Base-by-base conservation (phyloP, 2,113 vertebrate species). In the Nothocercus nigrocapillus region DNA sequence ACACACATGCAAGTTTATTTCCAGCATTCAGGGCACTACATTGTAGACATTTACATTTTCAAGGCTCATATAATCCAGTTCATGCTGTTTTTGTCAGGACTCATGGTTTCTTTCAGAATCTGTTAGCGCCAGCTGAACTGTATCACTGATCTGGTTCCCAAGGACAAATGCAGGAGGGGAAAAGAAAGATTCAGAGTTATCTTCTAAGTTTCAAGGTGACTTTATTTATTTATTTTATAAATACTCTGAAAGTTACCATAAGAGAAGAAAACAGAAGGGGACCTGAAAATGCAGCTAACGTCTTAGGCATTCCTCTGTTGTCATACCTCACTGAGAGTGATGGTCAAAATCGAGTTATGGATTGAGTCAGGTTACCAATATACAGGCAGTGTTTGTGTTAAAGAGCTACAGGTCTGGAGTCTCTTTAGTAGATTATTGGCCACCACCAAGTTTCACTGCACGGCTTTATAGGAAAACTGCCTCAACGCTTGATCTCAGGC, bases 161-260 rank as follows among this genome's bases (percentile, higher is more conserved):
- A 87, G 69, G 77, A 95, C 2, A 1, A 92, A 89, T 4, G 11
- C 9, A 36, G 0, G 2, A 95, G 54, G 73, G 45, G 63, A 83
- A 91, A 97, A 88, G 40, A n/a, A 63, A 89, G 63, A 70, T 82
- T 82, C 63, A 82, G 91, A 94, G 59, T n/a, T 75, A 90, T 61
- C 20, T 85, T 76, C 66, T 83, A 85, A 82, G 82, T 66, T 76
- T n/a, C 63, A 85, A 66, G 47, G 56, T 62, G 44, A 66, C 8
- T 47, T 47, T 47, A 21, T 20, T 19, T 47, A 47, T 47, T 47
- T 47, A 47, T 47, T 44, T 69, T 54, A 61, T 69, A 85, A 85
- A 59, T 24, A 85, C 5, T 22, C 44, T 63, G 72, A 62, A 73
- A 5, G 3, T 56, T 67, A 6, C n/a, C 21, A 1, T 14, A n/a